Conservation (phyloP, 2,113 vertebrate genomes). For the Neotragus moschatus region DNA sequence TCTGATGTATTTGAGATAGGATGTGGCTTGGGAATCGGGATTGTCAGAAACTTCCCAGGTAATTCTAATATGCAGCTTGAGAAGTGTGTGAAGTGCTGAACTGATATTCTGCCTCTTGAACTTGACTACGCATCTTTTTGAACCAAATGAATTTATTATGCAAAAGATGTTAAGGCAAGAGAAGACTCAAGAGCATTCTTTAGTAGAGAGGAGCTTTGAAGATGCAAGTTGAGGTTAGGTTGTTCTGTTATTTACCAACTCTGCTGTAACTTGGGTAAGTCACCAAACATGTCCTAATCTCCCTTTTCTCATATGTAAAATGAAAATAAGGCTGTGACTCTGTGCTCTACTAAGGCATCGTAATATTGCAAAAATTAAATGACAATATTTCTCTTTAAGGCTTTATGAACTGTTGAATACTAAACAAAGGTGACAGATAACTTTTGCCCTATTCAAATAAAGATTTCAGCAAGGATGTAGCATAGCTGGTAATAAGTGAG, state of each 20-base stretch:
- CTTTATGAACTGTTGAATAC: background rate
- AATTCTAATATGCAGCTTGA: background rate
- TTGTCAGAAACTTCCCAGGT: background rate
- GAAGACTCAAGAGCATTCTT: background rate
- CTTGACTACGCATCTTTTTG: background rate
- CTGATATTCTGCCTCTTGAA: background rate
- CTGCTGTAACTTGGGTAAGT: background rate
- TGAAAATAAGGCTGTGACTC: background rate
- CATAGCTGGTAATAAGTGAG: no score
- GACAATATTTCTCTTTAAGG: slow-evolving; percentile 8
- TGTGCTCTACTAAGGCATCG: fast-evolving
- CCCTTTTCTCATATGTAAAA: background rate
- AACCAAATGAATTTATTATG: slow-evolving; percentile 30
- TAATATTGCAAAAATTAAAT: background rate
- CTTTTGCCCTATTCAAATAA: background rate
- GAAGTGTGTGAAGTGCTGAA: background rate
- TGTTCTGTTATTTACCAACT: background rate
- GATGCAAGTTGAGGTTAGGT: background rate
- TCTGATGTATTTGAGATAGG: background rate
- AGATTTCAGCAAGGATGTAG: no score
- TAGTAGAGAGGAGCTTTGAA: background rate
- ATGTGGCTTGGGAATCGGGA: background rate
- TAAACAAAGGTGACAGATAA: background rate
- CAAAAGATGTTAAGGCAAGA: background rate
- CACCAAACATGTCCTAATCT: background rate